A percentile compares a stretch with the other conserved stretches of the same genome.
Evolutionary conservation across 2,888 invertebrate genomes (phyloP).

Genomic region (Quadroppia sp.): DNA sequence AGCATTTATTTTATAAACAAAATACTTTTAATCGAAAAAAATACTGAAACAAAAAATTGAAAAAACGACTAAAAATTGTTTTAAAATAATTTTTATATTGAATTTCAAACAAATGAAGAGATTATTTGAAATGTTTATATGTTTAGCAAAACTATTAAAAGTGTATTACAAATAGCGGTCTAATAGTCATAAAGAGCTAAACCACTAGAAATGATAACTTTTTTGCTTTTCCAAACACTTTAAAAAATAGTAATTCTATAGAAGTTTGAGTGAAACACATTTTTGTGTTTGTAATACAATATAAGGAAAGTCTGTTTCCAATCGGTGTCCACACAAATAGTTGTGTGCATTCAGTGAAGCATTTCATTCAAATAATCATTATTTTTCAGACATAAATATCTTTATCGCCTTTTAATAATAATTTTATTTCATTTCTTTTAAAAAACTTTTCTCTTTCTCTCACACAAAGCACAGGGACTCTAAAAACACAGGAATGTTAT

Average conservation of each 20-base stretch:
- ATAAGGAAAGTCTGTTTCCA: neutral
- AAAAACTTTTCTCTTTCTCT: neutral
- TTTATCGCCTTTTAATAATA: conserved; percentile 21
- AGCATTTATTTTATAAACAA: neutral
- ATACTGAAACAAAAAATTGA: neutral
- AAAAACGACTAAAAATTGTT: neutral
- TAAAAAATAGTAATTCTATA: neutral
- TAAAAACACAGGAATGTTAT: neutral
- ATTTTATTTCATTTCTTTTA: neutral
- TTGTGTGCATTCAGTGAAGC: neutral
- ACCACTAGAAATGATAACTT: conserved; percentile 8
- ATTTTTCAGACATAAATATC: conserved; percentile 2
- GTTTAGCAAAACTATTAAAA: neutral
- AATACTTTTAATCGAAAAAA: neutral
- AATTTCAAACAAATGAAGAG: neutral
- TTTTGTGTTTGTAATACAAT: conserved; percentile 1
- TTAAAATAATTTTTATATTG: neutral
- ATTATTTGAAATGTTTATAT: neutral
- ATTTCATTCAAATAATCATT: conserved; percentile 13
- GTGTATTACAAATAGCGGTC: neutral
- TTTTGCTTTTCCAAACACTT: neutral
- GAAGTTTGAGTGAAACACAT: neutral
- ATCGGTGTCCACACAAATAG: neutral
- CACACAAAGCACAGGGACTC: too few relatives aligned
- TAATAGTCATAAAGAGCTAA: neutral